These are phyloP conservation scores for Muntiacus muntjak DNA, from an alignment of 2,113 vertebrate species.

Conservation along the genomic window DNA sequence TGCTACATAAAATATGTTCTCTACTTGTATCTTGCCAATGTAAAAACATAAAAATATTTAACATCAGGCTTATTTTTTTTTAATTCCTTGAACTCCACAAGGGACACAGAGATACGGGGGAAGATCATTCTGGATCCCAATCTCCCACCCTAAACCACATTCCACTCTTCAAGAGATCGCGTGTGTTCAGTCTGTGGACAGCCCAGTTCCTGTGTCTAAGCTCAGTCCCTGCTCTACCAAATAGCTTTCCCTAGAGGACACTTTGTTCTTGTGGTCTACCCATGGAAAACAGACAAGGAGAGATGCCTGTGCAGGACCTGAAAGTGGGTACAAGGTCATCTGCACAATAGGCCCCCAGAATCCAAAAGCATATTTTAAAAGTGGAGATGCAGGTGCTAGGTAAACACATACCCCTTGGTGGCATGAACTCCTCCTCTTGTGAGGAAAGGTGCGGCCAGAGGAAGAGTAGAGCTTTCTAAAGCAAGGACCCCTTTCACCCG, in stretches of 20 bases:
- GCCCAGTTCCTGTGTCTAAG: neutral
- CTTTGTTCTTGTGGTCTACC: neutral
- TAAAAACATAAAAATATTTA: neutral
- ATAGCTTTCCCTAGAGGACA: neutral
- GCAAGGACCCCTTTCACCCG: neutral
- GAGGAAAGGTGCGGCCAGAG: neutral
- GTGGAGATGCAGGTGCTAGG: neutral
- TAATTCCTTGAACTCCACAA: neutral
- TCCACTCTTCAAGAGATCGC: neutral
- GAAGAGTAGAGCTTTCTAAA: neutral
- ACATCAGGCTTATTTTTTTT: neutral
- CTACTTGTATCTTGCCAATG: neutral
- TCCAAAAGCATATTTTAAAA: neutral
- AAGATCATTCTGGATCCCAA: neutral
- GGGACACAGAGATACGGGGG: neutral
- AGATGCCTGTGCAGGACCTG: neutral
- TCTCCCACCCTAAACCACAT: no score
- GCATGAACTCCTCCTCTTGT: neutral
- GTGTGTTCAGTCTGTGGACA: fast-evolving
- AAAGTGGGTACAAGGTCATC: neutral
- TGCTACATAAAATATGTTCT: neutral
- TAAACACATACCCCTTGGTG: neutral
- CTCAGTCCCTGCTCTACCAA: neutral
- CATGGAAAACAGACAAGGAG: neutral
- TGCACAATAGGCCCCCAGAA: neutral